These are phyloP conservation scores for Magallana angulata DNA, from an alignment of 1,140 invertebrate genomes.

Conservation along the genomic window DNA sequence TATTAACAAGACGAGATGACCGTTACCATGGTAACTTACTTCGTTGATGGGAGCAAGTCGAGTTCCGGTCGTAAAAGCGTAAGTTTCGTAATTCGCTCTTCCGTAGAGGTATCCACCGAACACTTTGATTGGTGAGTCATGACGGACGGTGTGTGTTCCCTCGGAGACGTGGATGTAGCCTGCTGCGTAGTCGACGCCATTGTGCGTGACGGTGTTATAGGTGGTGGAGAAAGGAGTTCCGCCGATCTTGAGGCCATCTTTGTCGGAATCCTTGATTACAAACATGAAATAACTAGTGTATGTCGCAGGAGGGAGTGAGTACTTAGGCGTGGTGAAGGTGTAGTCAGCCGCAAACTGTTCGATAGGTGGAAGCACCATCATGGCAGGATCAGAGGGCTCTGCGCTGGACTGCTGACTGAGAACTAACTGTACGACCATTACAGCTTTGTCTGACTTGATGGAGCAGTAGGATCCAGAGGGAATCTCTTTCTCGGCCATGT, in stretches of 20 bases:
- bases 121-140: slow-evolving; percentile 55
- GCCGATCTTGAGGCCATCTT: slow-evolving; percentile 54
- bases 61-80: slow-evolving; percentile 63
- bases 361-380: slow-evolving; percentile 64
- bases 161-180: slow-evolving; percentile 48
- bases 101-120: slow-evolving; percentile 66
- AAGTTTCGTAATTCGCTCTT: slow-evolving; percentile 58
- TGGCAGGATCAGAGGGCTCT: slow-evolving; percentile 63
- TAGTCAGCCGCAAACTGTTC: slow-evolving; percentile 68
- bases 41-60: slow-evolving; percentile 58
- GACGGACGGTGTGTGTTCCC: slow-evolving; percentile 62
- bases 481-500: slow-evolving; percentile 32
- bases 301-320: slow-evolving; percentile 41
- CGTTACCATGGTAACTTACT: slow-evolving; percentile 38
- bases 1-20: too few relatives aligned
- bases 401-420: slow-evolving; percentile 40
- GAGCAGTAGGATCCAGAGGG: slow-evolving; percentile 34
- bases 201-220: slow-evolving; percentile 46
- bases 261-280: slow-evolving; percentile 57
- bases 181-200: slow-evolving; percentile 50
- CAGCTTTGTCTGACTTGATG: slow-evolving; percentile 43
- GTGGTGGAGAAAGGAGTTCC: slow-evolving; percentile 49
- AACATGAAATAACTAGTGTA: slow-evolving; percentile 65
- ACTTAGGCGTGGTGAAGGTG: slow-evolving; percentile 65
- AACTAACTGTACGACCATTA: slow-evolving; percentile 52